A percentile compares a stretch with the other conserved stretches of the same genome.
Conservation (phyloP, 2,888 invertebrate species). For the Emesis furor region DNA sequence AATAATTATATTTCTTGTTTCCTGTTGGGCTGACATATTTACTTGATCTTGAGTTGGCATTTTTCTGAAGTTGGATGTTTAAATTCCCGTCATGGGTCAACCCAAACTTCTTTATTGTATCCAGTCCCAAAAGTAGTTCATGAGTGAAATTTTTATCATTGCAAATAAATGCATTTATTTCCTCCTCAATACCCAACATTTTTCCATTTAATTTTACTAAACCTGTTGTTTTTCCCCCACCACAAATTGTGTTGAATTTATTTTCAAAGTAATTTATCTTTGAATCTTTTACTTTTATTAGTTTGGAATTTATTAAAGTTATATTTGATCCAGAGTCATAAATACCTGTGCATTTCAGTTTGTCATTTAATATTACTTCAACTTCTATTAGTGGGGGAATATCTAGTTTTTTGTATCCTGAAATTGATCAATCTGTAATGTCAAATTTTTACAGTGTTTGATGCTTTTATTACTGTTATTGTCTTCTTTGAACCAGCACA, state of each 20-base stretch:
- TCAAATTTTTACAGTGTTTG: constrained; percentile 43
- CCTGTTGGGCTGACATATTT: constrained; percentile 26
- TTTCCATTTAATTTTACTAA: constrained; percentile 44
- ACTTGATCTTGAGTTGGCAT: constrained; percentile 30
- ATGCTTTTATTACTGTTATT: constrained; percentile 33
- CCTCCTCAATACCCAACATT: constrained; percentile 37
- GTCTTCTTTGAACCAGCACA: constrained; percentile 52
- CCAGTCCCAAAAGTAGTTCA: constrained; percentile 49
- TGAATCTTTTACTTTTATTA: constrained; percentile 38
- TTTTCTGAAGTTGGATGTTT: constrained; percentile 46
- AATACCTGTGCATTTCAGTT: constrained; percentile 42
- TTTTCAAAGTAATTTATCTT: constrained; percentile 40
- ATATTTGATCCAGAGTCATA: constrained; percentile 44
- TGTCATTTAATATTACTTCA: constrained; percentile 35
- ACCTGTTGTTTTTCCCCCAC: constrained; percentile 40
- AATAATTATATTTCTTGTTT: not conserved
- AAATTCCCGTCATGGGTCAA: constrained; percentile 39
- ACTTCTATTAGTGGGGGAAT: constrained; percentile 42
- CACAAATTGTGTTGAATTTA: constrained; percentile 46
- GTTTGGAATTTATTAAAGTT: constrained; percentile 44
- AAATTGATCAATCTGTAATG: constrained; percentile 50
- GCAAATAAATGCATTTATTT: constrained; percentile 49
- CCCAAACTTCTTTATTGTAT: constrained; percentile 43
- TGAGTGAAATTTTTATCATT: constrained; percentile 44
- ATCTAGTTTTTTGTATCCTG: constrained; percentile 56